These are phyloP conservation scores for Grammomys dolichurus DNA, from an alignment of 2,113 vertebrate genomes.

Conservation along the genomic window DNA sequence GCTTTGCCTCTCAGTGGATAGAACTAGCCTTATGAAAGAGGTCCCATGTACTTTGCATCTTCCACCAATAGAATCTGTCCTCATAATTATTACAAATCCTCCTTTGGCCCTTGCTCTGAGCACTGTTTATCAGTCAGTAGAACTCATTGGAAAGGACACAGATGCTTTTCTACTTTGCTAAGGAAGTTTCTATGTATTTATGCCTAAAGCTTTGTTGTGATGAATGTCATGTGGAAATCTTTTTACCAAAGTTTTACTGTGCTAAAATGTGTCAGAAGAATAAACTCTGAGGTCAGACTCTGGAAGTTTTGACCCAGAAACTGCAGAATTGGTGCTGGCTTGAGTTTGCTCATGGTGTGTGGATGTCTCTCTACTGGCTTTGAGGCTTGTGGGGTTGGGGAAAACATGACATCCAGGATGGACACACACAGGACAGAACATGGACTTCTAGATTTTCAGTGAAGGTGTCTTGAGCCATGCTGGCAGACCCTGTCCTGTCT, in stretches of 20 bases:
- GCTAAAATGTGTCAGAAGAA: not conserved
- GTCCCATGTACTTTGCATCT: not conserved
- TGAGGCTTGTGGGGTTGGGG: not conserved
- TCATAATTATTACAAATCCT: not conserved
- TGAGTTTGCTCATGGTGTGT: not conserved
- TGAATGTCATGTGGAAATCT: not conserved
- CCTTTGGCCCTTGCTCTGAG: not conserved
- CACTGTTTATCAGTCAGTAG: not conserved
- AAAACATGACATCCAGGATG: not conserved
- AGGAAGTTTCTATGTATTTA: not conserved
- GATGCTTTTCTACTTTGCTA: not conserved
- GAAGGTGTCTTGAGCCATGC: not conserved
- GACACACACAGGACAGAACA: not conserved
- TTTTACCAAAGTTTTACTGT: not conserved
- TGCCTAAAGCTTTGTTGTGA: not conserved
- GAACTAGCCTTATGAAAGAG: not conserved
- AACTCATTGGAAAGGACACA: not conserved
- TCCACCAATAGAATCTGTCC: not conserved
- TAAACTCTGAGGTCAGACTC: not conserved
- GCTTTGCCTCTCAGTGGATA: not conserved
- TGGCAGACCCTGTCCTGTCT: accelerated
- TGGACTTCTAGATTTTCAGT: not conserved
- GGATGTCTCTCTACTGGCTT: no score
- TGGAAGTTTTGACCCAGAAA: not conserved
- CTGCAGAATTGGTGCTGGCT: not conserved